A percentile compares a stretch with the other conserved stretches of the same genome.
phyloP scores from a whole-genome alignment of 2,113 vertebrate genomes.

The Sigmodon hispidus region DNA sequence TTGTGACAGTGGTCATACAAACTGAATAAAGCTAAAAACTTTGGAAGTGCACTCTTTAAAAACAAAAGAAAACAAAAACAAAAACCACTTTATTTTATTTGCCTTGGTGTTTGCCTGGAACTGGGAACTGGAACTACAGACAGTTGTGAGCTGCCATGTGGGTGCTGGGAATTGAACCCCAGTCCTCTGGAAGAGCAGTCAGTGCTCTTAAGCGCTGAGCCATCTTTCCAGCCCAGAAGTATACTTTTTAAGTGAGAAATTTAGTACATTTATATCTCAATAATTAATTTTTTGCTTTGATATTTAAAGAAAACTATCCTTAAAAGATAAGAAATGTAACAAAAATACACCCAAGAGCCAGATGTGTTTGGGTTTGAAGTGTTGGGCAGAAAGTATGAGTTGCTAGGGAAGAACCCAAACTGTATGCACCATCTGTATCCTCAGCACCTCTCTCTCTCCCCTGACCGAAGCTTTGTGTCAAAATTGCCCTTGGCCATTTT shows the following conservation, averaged over 20 bases:
- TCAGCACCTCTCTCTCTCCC: background rate
- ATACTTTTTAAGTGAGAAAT: background rate
- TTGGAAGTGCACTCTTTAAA: background rate
- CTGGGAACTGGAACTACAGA: too few species aligned
- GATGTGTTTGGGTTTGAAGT: constrained; percentile 44
- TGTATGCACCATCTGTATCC: fast-evolving
- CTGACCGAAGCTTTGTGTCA: background rate
- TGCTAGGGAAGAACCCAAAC: background rate
- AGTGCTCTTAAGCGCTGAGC: too few species aligned
- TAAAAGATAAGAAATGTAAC: background rate
- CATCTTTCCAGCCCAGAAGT: too few species aligned
- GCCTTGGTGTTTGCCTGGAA: too few species aligned
- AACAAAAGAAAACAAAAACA: too few species aligned
- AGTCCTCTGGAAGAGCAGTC: too few species aligned
- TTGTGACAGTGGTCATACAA: background rate
- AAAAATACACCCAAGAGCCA: background rate
- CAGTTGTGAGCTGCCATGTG: too few species aligned
- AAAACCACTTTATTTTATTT: too few species aligned
- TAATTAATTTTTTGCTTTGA: background rate
- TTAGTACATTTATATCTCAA: background rate
- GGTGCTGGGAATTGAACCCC: too few species aligned
- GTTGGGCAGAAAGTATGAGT: constrained; percentile 35
- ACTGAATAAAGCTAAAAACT: background rate
- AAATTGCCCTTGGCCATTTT: constrained; percentile 34
- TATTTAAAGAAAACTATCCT: background rate